Conservation (phyloP, 2,797 vertebrate species). For the Perodicticus potto region DNA sequence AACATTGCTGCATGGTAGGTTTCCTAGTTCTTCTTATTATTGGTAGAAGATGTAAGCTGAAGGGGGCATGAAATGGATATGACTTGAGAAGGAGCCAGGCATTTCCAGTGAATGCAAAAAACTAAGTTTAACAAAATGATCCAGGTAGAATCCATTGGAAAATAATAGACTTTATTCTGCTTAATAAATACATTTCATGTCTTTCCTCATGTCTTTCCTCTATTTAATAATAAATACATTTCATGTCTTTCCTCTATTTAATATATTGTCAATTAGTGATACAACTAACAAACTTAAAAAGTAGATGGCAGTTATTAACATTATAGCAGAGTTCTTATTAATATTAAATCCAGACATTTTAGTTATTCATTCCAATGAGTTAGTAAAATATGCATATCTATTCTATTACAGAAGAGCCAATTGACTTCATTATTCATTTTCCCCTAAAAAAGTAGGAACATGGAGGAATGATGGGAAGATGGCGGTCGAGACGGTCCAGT, state of each 20-base stretch:
- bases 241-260: not conserved
- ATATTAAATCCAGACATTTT: not conserved
- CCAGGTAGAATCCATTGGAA: not conserved
- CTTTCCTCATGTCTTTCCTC: not conserved
- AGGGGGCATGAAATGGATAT: not conserved
- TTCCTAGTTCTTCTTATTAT: not conserved
- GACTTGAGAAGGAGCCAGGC: not conserved
- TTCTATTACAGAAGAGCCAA: not conserved
- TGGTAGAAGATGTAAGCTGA: not conserved
- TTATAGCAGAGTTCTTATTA: not conserved
- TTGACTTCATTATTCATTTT: not conserved
- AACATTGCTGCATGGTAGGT: not conserved
- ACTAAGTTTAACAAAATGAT: not conserved
- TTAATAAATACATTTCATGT: not conserved
- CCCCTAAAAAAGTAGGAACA: not conserved
- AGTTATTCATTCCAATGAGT: not conserved
- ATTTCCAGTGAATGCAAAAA: not conserved
- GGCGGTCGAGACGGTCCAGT: too few species aligned
- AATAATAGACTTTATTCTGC: not conserved
- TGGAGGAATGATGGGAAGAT: too few species aligned
- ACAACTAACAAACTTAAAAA: not conserved
- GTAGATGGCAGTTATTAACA: not conserved
- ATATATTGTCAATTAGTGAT: not conserved
- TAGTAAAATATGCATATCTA: not conserved
- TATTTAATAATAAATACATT: slow-evolving; percentile 8